Percentiles rank a stretch among this genome's conserved stretches.
These are phyloP conservation scores for Aphaenogaster rudis DNA, from an alignment of 1,140 invertebrate genomes.

Conservation along the genomic window DNA sequence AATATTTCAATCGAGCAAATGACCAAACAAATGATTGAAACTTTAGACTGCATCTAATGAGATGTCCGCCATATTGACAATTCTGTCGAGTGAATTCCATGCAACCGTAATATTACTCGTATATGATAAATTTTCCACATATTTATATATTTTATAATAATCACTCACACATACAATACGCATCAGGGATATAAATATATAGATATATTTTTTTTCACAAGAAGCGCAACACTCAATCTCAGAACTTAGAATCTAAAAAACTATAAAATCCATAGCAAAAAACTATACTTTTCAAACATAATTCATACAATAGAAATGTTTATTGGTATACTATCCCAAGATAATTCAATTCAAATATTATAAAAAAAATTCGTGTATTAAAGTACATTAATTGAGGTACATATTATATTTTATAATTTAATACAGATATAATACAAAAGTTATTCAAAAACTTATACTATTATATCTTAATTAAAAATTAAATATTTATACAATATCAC, in stretches of 20 bases:
- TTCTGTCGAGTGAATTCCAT: background rate
- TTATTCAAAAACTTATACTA: conserved; percentile 3
- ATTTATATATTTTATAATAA: conserved; percentile 1
- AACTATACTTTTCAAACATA: too few species aligned
- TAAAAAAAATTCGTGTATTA: background rate
- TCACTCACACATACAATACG: background rate
- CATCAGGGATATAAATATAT: background rate
- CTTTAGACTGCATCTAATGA: background rate
- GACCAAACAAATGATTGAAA: background rate
- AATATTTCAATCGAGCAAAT: background rate
- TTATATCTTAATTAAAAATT: conserved; percentile 10
- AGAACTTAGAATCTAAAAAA: too few species aligned
- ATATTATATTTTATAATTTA: background rate
- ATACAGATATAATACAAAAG: conserved; percentile 3
- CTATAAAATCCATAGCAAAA: too few species aligned
- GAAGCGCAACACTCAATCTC: too few species aligned
- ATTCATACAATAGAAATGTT: too few species aligned
- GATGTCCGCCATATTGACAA: background rate
- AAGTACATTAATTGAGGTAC: background rate
- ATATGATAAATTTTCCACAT: background rate
- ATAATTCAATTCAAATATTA: background rate
- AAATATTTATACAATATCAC: conserved; percentile 5
- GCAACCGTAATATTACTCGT: background rate
- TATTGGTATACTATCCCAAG: background rate
- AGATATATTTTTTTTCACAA: background rate